phyloP scores from a whole-genome alignment of 2,797 vertebrate genomes.

The Sebastes nivosus region DNA sequence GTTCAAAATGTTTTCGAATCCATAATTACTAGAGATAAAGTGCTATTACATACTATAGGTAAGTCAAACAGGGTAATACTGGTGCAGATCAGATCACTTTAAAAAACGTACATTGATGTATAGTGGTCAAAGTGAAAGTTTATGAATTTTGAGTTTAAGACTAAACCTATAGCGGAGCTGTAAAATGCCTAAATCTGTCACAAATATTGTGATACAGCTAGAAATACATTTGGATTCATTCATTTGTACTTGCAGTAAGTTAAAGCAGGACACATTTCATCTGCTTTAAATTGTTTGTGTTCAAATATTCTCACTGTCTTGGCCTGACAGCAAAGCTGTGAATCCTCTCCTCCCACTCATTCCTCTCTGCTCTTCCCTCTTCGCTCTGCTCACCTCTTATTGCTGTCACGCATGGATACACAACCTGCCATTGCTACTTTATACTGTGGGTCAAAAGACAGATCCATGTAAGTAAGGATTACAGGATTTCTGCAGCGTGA shows the following conservation, averaged over 20 bases:
- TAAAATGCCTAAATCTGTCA: background rate
- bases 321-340: constrained; percentile 24
- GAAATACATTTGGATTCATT: background rate
- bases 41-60: background rate
- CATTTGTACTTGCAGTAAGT: background rate
- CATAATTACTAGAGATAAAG: background rate
- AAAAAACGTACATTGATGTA: background rate
- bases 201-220: background rate
- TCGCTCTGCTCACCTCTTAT: constrained; percentile 6
- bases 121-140: background rate
- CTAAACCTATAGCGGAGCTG: background rate
- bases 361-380: constrained; percentile 4
- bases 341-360: constrained; percentile 33
- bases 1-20: background rate
- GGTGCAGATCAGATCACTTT: background rate
- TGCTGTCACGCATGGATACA: constrained; percentile 40
- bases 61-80: background rate
- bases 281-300: background rate
- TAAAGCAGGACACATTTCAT: background rate
- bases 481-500: constrained; percentile 30
- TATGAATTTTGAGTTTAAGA: background rate
- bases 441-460: constrained; percentile 48
- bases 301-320: background rate
- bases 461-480: constrained; percentile 42
- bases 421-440: constrained; percentile 28